A percentile compares a stretch with the other conserved stretches of the same genome.
phyloP scores from a whole-genome alignment of 2,797 vertebrate species.

The Rachycentron canadum region DNA sequence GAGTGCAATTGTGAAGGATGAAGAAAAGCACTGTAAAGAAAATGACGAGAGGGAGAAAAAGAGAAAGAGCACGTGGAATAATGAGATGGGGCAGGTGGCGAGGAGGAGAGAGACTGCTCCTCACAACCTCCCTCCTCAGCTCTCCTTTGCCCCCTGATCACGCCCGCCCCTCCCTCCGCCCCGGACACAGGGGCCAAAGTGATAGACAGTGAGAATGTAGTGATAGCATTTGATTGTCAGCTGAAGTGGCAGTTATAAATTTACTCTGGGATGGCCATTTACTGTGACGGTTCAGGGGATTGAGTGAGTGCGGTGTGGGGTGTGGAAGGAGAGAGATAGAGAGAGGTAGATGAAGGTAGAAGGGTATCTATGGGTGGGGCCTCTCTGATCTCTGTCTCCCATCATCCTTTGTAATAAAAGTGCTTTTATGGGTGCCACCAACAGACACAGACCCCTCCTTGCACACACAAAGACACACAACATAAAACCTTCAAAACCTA shows the following conservation, averaged over 20 bases:
- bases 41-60: constrained; percentile 30
- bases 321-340: constrained; percentile 33
- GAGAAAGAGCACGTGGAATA: constrained; percentile 36
- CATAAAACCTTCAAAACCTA: constrained; percentile 60
- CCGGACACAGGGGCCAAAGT: constrained; percentile 79
- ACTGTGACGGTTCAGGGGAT: constrained; percentile 74
- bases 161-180: constrained; percentile 55
- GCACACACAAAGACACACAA: constrained; percentile 20
- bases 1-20: constrained; percentile 15
- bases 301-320: constrained; percentile 62
- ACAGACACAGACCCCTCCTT: constrained; percentile 37
- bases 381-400: constrained; percentile 77
- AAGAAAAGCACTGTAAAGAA: constrained; percentile 47
- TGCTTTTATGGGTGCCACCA: constrained; percentile 77
- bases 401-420: constrained; percentile 80
- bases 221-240: constrained; percentile 87
- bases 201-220: constrained; percentile 84
- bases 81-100: constrained; percentile 53
- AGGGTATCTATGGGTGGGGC: constrained; percentile 55
- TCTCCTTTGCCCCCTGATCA: constrained; percentile 31
- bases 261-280: constrained; percentile 84
- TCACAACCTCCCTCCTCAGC: constrained; percentile 74
- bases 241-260: constrained; percentile 89
- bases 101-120: constrained; percentile 48
- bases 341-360: constrained; percentile 58